Conservation (phyloP, 2,113 vertebrate species). For the Orycteropus afer region DNA sequence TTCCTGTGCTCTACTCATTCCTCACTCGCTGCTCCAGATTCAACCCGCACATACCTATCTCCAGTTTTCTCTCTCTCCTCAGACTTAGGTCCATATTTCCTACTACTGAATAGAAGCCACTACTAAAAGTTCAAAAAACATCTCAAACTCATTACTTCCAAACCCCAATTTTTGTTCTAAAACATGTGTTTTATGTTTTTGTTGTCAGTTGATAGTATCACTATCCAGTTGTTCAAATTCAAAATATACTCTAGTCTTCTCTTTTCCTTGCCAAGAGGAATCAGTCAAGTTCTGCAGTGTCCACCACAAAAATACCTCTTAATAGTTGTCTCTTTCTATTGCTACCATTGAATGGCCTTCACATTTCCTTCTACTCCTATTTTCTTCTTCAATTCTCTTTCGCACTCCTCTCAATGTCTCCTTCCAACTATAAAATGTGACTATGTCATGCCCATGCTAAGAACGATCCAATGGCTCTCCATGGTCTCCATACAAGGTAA, state of each 20-base stretch:
- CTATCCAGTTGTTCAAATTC: neutral
- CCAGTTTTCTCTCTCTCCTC: neutral
- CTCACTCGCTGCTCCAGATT: neutral
- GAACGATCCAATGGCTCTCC: neutral
- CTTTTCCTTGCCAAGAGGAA: neutral
- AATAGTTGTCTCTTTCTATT: neutral
- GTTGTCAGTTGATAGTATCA: neutral
- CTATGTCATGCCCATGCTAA: neutral
- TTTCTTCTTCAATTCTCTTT: neutral
- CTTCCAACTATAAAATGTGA: slow-evolving; percentile 17
- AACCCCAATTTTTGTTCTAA: neutral
- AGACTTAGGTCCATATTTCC: neutral
- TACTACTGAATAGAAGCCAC: neutral
- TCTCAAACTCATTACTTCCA: neutral
- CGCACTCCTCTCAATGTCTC: neutral
- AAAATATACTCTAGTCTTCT: neutral
- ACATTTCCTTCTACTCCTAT: neutral
- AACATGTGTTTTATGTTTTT: neutral
- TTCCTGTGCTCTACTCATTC: neutral
- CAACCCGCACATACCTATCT: neutral
- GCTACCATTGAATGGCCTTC: neutral
- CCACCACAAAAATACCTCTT: neutral
- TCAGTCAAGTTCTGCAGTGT: neutral
- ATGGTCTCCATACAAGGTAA: neutral
- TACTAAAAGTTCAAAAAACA: neutral